A percentile compares a stretch with the other conserved stretches of the same genome.
phyloP scores from a whole-genome alignment of 2,113 vertebrate genomes.

The Halichoeres trimaculatus region DNA sequence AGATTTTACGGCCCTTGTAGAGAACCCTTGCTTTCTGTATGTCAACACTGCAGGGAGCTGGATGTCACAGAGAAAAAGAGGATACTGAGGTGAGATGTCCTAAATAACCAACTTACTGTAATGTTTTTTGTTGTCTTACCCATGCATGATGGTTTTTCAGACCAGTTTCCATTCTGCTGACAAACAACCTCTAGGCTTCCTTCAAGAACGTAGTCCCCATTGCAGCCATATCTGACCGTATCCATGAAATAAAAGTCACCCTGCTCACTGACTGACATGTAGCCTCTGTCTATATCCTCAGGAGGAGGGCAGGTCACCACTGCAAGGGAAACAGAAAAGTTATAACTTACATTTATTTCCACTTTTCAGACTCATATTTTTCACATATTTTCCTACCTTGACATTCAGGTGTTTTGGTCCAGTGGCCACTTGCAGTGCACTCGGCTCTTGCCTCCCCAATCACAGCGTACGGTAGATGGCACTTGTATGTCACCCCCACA shows the following conservation, averaged over 20 bases:
- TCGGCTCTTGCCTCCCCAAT: conserved; percentile 83
- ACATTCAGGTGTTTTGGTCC: conserved; percentile 88
- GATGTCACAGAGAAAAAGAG: background rate
- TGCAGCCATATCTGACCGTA: conserved; percentile 66
- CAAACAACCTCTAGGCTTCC: conserved; percentile 59
- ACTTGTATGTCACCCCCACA: conserved; percentile 80
- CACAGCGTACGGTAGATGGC: conserved; percentile 81
- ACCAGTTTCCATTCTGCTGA: conserved; percentile 67
- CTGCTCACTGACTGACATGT: conserved; percentile 24
- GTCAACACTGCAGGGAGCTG: conserved; percentile 65
- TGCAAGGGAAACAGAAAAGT: conserved; percentile 16
- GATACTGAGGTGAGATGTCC: background rate
- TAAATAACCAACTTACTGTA: too few species aligned
- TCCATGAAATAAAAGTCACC: conserved; percentile 57
- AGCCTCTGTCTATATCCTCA: conserved; percentile 60
- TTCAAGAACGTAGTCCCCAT: conserved; percentile 47
- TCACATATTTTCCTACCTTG: conserved; percentile 78
- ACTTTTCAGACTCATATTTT: background rate
- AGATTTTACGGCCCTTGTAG: conserved; percentile 58
- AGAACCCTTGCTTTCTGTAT: conserved; percentile 56
- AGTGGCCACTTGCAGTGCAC: conserved; percentile 85
- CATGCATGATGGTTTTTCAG: conserved; percentile 73
- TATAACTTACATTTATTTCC: too few species aligned
- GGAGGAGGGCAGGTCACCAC: conserved; percentile 73
- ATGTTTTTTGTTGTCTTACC: conserved; percentile 39